Base-by-base conservation (phyloP, 1,140 invertebrate species). In the Drosophila equinoxialis region DNA sequence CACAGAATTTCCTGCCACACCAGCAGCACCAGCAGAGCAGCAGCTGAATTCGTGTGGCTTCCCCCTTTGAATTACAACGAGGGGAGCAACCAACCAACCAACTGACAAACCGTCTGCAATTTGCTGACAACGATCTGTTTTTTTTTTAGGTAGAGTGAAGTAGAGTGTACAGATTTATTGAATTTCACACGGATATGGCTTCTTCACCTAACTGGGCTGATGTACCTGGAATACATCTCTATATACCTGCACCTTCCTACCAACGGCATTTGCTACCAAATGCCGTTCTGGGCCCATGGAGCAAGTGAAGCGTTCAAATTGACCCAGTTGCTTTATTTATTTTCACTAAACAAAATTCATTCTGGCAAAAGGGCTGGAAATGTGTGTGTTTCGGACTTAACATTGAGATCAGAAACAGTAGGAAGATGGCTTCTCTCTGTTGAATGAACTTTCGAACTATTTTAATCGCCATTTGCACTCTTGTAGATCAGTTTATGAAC, bases 221-320 rank as follows among this genome's bases (percentile, higher is more conserved):
- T 70, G 61, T 45, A 20, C 39, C 35, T 26, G 33, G 37, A 65
- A 54, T 45, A 20, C 35, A 55, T 30, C 6, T 59, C 64, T 59
- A 33, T 39, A 35, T 35, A 65, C 14, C 17, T 26, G 30, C 30
- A 30, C 30, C 30, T 30, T 30, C 30, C 30, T 26, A 26, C 26
- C 26, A n/a, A 6, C 57, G 26, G 3, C 26, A 26, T 41, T 65
- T 65, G 58, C 66, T 58, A 39, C 30, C 23, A 64, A 64, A 71
- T 86, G 62, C 68, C 75, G 76, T 68, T 77, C 64, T 39, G 37
- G 37, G 37, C 37, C 37, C 37, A 39, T 39, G 37, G 65, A 84
- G 79, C 65, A 75, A 81, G 63, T 90, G 71, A 77, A 81, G 85
- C 85, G 78, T 85, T 65, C 71, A 90, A 81, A 85, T 89, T 89